Percentiles rank a stretch among this genome's conserved stretches.
Evolutionary conservation across 2,113 vertebrate genomes (phyloP).

Genomic region (Paracanthobrama guichenoti): DNA sequence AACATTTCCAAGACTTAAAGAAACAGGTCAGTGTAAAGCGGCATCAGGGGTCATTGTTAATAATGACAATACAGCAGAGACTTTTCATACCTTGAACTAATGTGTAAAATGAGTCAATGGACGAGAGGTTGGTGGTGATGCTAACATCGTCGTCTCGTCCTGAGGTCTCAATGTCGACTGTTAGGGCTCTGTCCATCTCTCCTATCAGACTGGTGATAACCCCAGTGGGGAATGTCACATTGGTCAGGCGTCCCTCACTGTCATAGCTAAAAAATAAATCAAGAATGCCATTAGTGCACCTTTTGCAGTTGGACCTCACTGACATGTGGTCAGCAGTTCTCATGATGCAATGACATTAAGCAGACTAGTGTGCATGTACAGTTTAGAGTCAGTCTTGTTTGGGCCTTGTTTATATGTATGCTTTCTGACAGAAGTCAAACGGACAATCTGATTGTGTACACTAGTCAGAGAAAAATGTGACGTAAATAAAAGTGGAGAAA

Average conservation of each 20-base stretch:
- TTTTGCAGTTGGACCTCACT: constrained; percentile 2
- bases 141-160: constrained; percentile 95
- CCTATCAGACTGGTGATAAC: constrained; percentile 93
- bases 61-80: neutral
- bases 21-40: constrained; percentile 1
- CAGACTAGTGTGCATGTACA: neutral
- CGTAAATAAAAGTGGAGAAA: neutral
- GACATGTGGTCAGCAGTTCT: neutral
- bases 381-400: neutral
- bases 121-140: constrained; percentile 97
- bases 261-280: constrained; percentile 81
- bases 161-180: constrained; percentile 94
- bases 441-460: neutral
- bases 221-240: constrained; percentile 96
- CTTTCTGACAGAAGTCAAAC: neutral
- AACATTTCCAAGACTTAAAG: constrained; percentile 20
- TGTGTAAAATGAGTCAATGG: constrained; percentile 96
- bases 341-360: neutral
- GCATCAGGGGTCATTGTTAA: neutral
- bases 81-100: constrained; percentile 87
- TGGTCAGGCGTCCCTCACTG: constrained; percentile 94
- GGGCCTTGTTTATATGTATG: neutral
- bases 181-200: constrained; percentile 94
- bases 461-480: neutral
- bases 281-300: neutral